Evolutionary conservation across 1,140 invertebrate genomes (phyloP), one percentile per base, ranked within the genome.

Genomic region (Tribolium madens): DNA sequence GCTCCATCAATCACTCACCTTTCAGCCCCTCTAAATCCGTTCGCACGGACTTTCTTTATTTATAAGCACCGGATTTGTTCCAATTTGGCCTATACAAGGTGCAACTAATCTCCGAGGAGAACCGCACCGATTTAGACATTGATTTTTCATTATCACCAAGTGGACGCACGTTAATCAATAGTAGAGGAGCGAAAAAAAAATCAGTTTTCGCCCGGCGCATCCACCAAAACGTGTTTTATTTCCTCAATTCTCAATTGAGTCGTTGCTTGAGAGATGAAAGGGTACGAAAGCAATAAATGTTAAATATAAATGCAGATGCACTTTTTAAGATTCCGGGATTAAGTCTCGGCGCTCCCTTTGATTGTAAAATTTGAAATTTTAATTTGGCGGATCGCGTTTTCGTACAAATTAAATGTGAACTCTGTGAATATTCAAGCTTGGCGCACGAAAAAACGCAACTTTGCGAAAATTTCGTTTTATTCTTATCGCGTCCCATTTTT

Each of bases 81-180:
- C 64, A 69, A 69, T 69, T 69, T 69, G 36, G 26, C 64, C 5
- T 42, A 5, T 69, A 69, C 64, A 69, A 69, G 31, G 64, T 69
- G 64, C 36, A 42, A 42, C 31, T 69, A 69, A 69, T 69, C 64
- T 46, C 36, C 12, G 26, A 42, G 15, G 64, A 64, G 57, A 64
- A 17, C 6, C 10, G 13, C 18, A 7, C 64, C 64, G 14, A 36
- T n/a, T 69, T 14, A n/a, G 64, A 14, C 31, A 69, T 69, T 69
- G 64, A 69, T 69, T 69, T 69, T 69, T 69, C 64, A 69, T 69
- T 69, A 69, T 69, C 4, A 18, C n/a, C 64, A 57, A 57, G 15
- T 57, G 52, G 52, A 26, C 14, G 15, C 14, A 9, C 17, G 52
- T 57, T 57, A 57, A 57, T 57, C 52, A 57, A 57, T 57, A 57